These are phyloP conservation scores for Galago senegalensis DNA, from an alignment of 2,797 vertebrate species.

Conservation along the genomic window DNA sequence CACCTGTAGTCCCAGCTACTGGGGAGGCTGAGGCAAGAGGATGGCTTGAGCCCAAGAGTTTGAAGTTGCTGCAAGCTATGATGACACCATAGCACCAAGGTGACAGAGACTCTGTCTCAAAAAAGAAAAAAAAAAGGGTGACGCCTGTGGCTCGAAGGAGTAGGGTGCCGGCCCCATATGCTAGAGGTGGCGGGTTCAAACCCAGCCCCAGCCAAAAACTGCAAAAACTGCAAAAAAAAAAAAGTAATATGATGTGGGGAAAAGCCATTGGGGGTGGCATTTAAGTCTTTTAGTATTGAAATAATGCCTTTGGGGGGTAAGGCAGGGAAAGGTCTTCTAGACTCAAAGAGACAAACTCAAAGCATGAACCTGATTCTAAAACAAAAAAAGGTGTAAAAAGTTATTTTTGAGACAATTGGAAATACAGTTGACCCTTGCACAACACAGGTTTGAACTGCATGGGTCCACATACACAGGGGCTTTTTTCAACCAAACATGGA, in stretches of 20 bases:
- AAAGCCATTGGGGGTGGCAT: neutral
- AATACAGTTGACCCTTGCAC: neutral
- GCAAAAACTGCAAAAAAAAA: no score
- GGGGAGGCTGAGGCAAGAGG: no score
- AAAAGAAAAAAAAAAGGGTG: no score
- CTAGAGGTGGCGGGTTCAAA: no score
- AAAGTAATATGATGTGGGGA: neutral
- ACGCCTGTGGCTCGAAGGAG: no score
- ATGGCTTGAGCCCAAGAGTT: no score
- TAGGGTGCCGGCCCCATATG: no score
- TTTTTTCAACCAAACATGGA: neutral
- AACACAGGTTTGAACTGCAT: neutral
- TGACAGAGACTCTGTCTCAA: no score
- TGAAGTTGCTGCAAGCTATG: no score
- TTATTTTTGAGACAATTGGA: neutral
- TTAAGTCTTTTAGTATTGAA: neutral
- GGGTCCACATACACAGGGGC: neutral
- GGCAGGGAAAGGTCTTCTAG: neutral
- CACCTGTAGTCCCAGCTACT: no score
- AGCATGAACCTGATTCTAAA: constrained; percentile 2
- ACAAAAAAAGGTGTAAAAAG: neutral
- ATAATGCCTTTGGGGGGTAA: neutral
- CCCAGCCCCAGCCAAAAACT: no score
- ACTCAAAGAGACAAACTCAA: constrained; percentile 10
- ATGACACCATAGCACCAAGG: no score